Evolutionary conservation across 2,113 vertebrate species (phyloP).

Genomic region (Panthera uncia): DNA sequence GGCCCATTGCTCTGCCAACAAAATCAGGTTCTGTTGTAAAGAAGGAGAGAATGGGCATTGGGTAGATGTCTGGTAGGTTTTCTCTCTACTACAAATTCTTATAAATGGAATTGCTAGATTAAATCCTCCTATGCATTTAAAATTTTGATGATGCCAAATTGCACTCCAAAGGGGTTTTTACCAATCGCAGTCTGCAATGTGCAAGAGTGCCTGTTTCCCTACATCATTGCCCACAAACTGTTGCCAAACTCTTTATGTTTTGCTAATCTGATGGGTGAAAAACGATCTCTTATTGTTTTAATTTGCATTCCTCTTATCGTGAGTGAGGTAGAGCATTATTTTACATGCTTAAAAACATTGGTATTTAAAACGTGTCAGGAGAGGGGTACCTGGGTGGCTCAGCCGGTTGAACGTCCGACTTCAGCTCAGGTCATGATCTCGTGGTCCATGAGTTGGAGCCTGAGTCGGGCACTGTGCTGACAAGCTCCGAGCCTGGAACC

Average conservation of each 20-base stretch:
- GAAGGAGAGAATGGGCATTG: not conserved
- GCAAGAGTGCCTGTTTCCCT: not conserved
- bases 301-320: not conserved
- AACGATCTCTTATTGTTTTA: slow-evolving; percentile 16
- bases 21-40: slow-evolving; percentile 1
- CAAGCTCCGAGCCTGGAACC: too few relatives aligned
- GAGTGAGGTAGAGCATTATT: not conserved
- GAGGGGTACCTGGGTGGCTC: not conserved
- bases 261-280: slow-evolving; percentile 15
- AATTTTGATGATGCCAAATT: slow-evolving; percentile 32
- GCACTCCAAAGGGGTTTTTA: not conserved
- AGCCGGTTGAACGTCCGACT: too few relatives aligned
- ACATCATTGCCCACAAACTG: not conserved
- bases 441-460: too few relatives aligned
- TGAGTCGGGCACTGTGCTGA: too few relatives aligned
- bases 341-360: not conserved
- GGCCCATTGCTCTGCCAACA: not conserved
- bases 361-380: not conserved
- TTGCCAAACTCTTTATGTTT: slow-evolving; percentile 20
- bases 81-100: slow-evolving; percentile 38
- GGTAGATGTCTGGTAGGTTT: not conserved
- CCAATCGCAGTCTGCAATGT: not conserved
- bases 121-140: not conserved
- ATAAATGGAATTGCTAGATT: not conserved
- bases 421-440: too few relatives aligned